Evolutionary conservation across 2,113 vertebrate species (phyloP).

Genomic region (Centropus unirufus): DNA sequence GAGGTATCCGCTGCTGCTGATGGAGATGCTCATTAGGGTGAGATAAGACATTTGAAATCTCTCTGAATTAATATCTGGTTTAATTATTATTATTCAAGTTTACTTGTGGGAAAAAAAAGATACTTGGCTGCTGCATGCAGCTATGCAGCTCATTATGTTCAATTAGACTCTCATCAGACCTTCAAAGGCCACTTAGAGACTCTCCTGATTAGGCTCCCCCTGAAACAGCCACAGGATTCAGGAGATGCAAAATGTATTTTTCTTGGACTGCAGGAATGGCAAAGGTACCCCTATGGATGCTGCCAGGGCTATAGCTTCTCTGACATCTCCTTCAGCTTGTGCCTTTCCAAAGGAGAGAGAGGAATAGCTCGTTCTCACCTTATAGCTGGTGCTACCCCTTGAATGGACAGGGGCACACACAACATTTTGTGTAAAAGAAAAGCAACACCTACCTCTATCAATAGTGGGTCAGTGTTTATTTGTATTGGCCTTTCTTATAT

Average conservation of each 20-base stretch:
- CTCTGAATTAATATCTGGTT: not conserved
- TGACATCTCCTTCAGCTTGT: fast-evolving
- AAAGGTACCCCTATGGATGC: fast-evolving
- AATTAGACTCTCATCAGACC: not conserved
- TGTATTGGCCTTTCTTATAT: not conserved
- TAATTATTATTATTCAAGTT: not conserved
- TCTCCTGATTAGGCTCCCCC: not conserved
- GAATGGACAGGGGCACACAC: too few relatives aligned
- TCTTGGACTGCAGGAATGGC: fast-evolving
- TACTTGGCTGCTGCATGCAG: not conserved
- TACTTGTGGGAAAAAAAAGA: not conserved
- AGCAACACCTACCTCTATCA: not conserved
- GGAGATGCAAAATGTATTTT: not conserved
- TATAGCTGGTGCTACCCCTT: fast-evolving
- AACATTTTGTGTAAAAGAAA: fast-evolving
- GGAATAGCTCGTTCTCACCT: fast-evolving
- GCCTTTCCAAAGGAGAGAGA: too few relatives aligned
- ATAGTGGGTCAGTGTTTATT: fast-evolving
- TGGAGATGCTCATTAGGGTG: not conserved
- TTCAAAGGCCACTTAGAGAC: fast-evolving
- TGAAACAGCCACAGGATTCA: fast-evolving
- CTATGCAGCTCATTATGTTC: not conserved
- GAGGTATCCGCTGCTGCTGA: not conserved
- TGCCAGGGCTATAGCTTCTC: not conserved
- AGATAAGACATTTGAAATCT: not conserved